A percentile compares a stretch with the other conserved stretches of the same genome.
Evolutionary conservation across 2,797 vertebrate species (phyloP).

Genomic region (Myotis vivesi): DNA sequence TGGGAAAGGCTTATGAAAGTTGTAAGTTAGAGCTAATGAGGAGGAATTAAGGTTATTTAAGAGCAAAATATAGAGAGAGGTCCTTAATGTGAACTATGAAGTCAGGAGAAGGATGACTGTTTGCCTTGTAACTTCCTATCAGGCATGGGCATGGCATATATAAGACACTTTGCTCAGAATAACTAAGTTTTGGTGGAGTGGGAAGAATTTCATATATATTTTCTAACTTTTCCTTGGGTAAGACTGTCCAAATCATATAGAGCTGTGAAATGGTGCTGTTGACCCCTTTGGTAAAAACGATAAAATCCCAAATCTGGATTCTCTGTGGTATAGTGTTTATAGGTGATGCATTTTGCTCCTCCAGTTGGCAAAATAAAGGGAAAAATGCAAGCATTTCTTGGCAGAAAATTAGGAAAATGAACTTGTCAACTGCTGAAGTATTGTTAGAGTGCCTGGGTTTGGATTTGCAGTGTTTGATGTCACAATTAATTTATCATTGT

Average conservation of each 20-base stretch:
- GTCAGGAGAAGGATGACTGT: neutral
- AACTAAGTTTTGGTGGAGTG: neutral
- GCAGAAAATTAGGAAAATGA: conserved; percentile 58
- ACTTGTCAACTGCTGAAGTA: conserved; percentile 51
- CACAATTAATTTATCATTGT: conserved; percentile 76
- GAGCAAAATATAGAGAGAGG: neutral
- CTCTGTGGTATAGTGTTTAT: neutral
- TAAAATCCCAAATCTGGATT: neutral
- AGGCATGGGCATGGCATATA: neutral
- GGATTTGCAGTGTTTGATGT: conserved; percentile 65
- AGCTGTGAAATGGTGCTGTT: neutral
- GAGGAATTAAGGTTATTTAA: neutral
- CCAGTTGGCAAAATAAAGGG: conserved; percentile 36
- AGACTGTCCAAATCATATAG: neutral
- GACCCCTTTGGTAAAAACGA: neutral
- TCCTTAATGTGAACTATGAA: neutral
- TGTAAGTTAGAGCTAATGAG: neutral
- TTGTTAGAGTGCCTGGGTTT: conserved; percentile 36
- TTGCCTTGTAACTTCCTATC: neutral
- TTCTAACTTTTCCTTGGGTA: conserved; percentile 5
- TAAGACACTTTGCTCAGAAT: neutral
- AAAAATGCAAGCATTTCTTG: conserved; percentile 31
- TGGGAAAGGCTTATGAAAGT: neutral
- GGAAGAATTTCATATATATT: neutral
- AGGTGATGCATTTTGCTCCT: conserved; percentile 32